Base-by-base conservation (phyloP, 2,888 invertebrate species). In the Quadriops clusia region DNA sequence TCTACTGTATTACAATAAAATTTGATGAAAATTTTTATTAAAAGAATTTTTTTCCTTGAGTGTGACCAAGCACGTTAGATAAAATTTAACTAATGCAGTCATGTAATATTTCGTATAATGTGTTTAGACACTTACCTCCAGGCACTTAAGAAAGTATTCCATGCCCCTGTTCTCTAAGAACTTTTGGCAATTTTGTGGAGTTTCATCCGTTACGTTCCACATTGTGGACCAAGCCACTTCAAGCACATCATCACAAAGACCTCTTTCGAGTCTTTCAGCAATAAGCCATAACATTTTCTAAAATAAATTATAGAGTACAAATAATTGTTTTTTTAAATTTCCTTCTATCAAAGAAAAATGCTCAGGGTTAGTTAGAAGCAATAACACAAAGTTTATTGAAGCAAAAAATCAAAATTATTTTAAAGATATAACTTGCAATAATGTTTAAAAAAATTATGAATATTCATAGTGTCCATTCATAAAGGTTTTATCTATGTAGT, bases 201-300 rank as follows among this genome's bases (percentile, higher is more conserved):
- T 95, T 65, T 97, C 95, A 59, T 97, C 95, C 17, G 86, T 84
- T 43, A 87, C 85, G 63, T 95, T 97, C 95, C 95, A 97, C 84
- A 97, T 85, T n/a, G 93, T 91, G 34, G 93, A 93, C 97, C 97
- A 97, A 3, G 94, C 90, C 9, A 93, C 90, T 64, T 95, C 94
- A 64, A 97, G 72, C 10, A 94, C 89, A 58, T 97, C 95, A 58
- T 97, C 95, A 54, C 90, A 93, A 21, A 81, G 64, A 33, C 72
- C 71, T 18, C 77, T 68, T 34, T 74, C 72, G 36, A 91, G 65
- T 28, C 91, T 76, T 51, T 84, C 79, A 31, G 77, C 72, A 38
- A 97, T 93, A 45, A 95, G 68, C 47, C 75, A 74, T 48, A 95
- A 62, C 89, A 97, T 93, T 62, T 75, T 78, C 76, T 83, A 57